These are phyloP conservation scores for Clarias magur DNA, from an alignment of 2,113 vertebrate species.

Conservation along the genomic window DNA sequence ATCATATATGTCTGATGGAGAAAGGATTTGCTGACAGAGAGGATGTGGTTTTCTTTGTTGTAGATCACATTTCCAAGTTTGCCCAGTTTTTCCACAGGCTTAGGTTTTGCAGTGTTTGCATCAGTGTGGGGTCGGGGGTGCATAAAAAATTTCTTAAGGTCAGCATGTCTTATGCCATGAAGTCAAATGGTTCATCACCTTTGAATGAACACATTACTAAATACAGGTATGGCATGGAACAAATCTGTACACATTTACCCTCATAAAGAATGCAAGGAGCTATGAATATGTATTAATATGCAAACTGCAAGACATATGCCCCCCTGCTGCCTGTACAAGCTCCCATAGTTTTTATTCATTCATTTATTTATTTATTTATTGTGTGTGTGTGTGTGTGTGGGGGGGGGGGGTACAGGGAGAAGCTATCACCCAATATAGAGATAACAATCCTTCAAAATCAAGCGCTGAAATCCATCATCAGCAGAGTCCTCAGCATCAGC, in stretches of 20 bases:
- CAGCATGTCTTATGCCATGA: neutral
- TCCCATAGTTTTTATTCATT: neutral
- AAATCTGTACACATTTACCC: slow-evolving; percentile 10
- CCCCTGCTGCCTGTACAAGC: neutral
- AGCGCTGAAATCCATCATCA: too few species aligned
- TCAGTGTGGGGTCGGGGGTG: neutral
- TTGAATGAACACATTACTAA: neutral
- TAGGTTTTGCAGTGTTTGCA: neutral
- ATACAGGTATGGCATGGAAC: neutral
- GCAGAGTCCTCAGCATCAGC: too few species aligned
- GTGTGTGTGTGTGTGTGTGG: too few species aligned
- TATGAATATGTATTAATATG: neutral
- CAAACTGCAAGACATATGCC: neutral
- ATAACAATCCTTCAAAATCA: too few species aligned
- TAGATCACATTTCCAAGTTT: slow-evolving; percentile 26
- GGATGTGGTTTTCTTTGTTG: slow-evolving; percentile 25
- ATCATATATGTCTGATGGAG: neutral
- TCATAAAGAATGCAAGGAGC: neutral
- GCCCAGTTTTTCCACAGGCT: slow-evolving; percentile 15
- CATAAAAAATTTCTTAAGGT: slow-evolving; percentile 1
- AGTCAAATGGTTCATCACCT: neutral
- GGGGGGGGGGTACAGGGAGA: too few species aligned
- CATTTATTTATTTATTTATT: too few species aligned
- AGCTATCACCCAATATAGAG: too few species aligned
- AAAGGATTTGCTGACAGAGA: slow-evolving; percentile 18